Evolutionary conservation across 2,113 vertebrate genomes (phyloP), one percentile per base, ranked within the genome.

Genomic region (Charadrius vociferus): DNA sequence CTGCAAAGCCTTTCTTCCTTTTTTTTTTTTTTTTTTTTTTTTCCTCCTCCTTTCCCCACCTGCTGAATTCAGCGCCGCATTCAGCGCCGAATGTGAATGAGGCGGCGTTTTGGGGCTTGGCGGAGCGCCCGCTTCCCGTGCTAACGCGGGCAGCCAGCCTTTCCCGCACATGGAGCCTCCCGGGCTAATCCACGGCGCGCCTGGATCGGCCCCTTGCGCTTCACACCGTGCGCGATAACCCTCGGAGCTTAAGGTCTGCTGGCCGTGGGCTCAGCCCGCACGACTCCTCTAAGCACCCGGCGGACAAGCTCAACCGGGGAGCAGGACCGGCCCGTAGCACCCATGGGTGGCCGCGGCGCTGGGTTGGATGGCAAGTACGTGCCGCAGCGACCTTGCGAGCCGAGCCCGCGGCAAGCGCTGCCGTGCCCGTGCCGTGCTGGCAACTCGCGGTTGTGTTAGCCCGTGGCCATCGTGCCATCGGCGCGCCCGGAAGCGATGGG

Each of bases 181-280:
- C 39, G 12, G 85, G 93, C 68, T 78, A 73, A 95, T 78, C 88
- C 45, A 5, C 7, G 10, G 56, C 3, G 1, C 0, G n/a, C 75
- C 68, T 47, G 90, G 59, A 83, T 70, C 89, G 81, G 68, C 72
- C 87, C 53, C 84, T 43, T 21, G 59, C 18, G 9, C 90, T 92
- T 92, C 80, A 80, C 75, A 52, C 71, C 7, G 16, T 10, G 61
- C 1, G 0, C 4, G 16, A 5, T 36, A 78, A 73, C 55, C 63
- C 67, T 41, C 0, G 4, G 36, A 34, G 24, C 7, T 94, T 36
- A 81, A 62, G 71, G 68, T 63, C 66, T 58, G 65, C 86, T 74
- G 0, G 2, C 43, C 1, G 1, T 59, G 1, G 4, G 20, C 71
- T 63, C 49, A 61, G 88, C 34, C 58, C 0, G 0, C 1, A 1